Percentiles rank a stretch among this genome's conserved stretches.
These are phyloP conservation scores for Pseudomyrmex concolor DNA, from an alignment of 1,140 invertebrate species.

Conservation along the genomic window DNA sequence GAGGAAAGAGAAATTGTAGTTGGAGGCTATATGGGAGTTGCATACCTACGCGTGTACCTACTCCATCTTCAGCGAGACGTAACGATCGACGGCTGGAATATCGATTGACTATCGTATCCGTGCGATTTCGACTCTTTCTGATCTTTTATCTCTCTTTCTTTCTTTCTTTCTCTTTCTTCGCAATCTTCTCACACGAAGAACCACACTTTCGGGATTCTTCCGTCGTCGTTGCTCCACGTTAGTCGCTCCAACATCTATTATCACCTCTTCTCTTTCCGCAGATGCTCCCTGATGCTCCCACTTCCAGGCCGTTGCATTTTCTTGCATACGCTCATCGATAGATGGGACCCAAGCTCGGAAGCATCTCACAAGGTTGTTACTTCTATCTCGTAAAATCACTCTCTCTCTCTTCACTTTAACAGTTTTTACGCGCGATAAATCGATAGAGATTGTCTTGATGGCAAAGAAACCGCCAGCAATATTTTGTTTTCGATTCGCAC, in stretches of 20 bases:
- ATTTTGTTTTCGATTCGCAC: no score
- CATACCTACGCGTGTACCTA: slow-evolving; percentile 68
- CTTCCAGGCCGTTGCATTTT: background rate
- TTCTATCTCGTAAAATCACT: background rate
- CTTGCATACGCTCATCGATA: slow-evolving; percentile 13
- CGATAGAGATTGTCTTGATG: no score
- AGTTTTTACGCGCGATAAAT: background rate
- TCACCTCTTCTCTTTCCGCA: slow-evolving; percentile 17
- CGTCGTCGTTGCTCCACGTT: slow-evolving; percentile 57
- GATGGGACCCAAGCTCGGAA: background rate
- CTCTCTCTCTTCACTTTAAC: background rate
- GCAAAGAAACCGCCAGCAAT: no score
- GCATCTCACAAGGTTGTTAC: slow-evolving; percentile 18
- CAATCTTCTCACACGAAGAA: background rate
- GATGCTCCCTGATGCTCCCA: background rate
- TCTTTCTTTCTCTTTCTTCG: background rate
- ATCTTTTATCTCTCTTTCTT: background rate
- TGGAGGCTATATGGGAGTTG: slow-evolving; percentile 40
- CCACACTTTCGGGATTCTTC: slow-evolving; percentile 65
- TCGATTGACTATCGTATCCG: slow-evolving; percentile 69
- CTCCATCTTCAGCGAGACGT: slow-evolving; percentile 65
- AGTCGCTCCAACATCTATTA: slow-evolving; percentile 70
- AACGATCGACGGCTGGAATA: slow-evolving; percentile 71
- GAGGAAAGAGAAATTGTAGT: slow-evolving; percentile 23
- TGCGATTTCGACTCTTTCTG: slow-evolving; percentile 8